phyloP scores from a whole-genome alignment of 2,888 invertebrate genomes.

The Anarsia innoxiella region DNA sequence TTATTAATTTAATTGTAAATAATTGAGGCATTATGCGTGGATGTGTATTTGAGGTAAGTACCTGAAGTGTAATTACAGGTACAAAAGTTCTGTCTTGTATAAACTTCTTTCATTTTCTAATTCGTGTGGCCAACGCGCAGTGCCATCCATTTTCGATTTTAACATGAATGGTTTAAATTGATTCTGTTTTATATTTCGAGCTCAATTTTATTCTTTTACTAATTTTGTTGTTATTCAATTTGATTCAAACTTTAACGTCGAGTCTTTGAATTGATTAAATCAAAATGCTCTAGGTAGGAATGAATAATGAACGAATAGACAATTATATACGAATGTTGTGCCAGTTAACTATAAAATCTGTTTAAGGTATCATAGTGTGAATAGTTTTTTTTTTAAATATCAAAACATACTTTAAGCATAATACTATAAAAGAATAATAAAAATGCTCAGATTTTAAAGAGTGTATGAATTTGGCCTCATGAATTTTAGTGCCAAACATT shows the following conservation, averaged over 20 bases:
- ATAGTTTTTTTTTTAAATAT: slow-evolving; percentile 13
- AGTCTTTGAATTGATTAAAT: slow-evolving; percentile 8
- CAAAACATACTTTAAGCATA: slow-evolving; percentile 17
- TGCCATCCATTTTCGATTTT: neutral
- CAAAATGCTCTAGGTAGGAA: too few relatives aligned
- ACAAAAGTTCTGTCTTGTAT: slow-evolving; percentile 17
- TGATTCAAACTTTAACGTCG: too few relatives aligned
- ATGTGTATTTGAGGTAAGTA: slow-evolving; percentile 32
- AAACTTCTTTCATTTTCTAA: neutral
- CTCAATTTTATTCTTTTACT: neutral
- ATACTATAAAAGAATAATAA: slow-evolving; percentile 24
- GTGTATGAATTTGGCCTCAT: slow-evolving; percentile 31
- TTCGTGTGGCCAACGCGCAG: slow-evolving; percentile 1
- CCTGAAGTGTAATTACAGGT: slow-evolving; percentile 41
- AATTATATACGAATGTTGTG: slow-evolving; percentile 62
- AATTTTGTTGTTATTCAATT: too few relatives aligned
- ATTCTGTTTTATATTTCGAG: too few relatives aligned
- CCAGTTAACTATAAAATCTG: slow-evolving; percentile 44
- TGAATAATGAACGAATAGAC: too few relatives aligned
- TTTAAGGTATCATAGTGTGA: slow-evolving; percentile 15
- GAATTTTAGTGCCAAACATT: slow-evolving; percentile 51
- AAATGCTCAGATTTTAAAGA: slow-evolving; percentile 47
- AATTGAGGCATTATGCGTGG: slow-evolving; percentile 49
- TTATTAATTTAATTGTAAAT: slow-evolving; percentile 32
- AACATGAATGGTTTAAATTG: neutral